Evolutionary conservation across 2,113 vertebrate genomes (phyloP), one percentile per base, ranked within the genome.

Genomic region (Coptodon rendalli): DNA sequence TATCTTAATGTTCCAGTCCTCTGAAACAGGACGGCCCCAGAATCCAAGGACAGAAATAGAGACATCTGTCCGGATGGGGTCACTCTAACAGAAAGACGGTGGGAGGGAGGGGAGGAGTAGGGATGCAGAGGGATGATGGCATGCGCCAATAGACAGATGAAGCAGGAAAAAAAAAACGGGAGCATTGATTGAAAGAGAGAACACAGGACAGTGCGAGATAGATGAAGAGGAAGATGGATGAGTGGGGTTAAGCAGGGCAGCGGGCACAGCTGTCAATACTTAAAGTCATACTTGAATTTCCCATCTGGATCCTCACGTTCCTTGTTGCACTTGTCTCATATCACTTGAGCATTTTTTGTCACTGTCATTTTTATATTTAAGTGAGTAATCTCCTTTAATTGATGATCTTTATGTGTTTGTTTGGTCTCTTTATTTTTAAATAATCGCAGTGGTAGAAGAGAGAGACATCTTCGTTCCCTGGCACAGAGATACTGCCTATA

Each of bases 21-120:
- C 87, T 88, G 87, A 93, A 92, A 94, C 93, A 91, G 89, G 81
- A 83, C 88, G 63, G 73, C 36, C 43, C 54, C 63, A 80, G 56
- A 86, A 87, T 89, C 83, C 89, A 92, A 92, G 92, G 92, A 90
- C 89, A 91, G 84, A 90, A 92, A 89, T 93, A 90, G 92, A 95
- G 93, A 93, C 91, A 87, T 94, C 76, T 91, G 91, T 86, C 88
- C n/a, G 2, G 6, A 81, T 76, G 87, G 92, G 92, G 89, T 94
- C 91, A 93, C 40, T 71, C 87, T 82, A 81, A 84, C 56, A 71
- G 34, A 81, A 38, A 82, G 57, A 89, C 22, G 16, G 43, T 22
- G 53, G 52, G 50, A 38, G 83, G 43, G 71, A 19, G 43, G 24
- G 43, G 24, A 29, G 68, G 68, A 31, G 89, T 29, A 6, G 68